Evolutionary conservation across 2,797 vertebrate species (phyloP).

Genomic region (Notolepis coatsorum): DNA sequence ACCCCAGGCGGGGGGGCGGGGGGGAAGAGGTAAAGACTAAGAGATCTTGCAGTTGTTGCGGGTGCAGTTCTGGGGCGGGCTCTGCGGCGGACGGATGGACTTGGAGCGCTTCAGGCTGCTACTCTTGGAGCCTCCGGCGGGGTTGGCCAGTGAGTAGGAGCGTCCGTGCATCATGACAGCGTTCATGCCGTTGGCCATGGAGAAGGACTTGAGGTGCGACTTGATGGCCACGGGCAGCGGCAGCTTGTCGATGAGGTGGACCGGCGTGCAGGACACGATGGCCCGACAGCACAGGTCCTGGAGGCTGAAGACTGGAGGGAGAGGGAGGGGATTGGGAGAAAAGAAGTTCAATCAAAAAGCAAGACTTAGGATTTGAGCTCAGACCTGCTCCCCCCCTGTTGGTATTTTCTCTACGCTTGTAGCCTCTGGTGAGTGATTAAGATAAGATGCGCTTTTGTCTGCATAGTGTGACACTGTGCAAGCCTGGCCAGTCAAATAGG

Average conservation of each 20-base stretch:
- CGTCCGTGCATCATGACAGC: slow-evolving; percentile 99
- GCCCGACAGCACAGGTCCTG: slow-evolving; percentile 97
- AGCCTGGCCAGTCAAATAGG: too few relatives aligned
- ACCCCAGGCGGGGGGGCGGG: background rate
- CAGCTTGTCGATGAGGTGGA: slow-evolving; percentile 96
- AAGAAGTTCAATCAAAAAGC: background rate
- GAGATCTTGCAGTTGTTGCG: slow-evolving; percentile 97
- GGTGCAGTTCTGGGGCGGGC: slow-evolving; percentile 95
- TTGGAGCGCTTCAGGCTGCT: slow-evolving; percentile 97
- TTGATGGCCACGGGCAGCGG: slow-evolving; percentile 96
- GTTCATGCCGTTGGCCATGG: slow-evolving; percentile 98
- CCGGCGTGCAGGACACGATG: slow-evolving; percentile 95
- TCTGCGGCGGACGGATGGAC: slow-evolving; percentile 93
- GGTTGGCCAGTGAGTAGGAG: slow-evolving; percentile 89
- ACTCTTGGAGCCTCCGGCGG: slow-evolving; percentile 87
- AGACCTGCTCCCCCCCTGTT: too few relatives aligned
- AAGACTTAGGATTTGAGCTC: background rate
- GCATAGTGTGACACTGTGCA: too few relatives aligned
- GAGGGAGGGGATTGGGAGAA: background rate
- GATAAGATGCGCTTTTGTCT: too few relatives aligned
- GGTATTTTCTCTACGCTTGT: too few relatives aligned
- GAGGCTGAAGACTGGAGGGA: slow-evolving; percentile 89
- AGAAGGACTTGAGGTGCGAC: slow-evolving; percentile 97
- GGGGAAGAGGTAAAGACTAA: slow-evolving; percentile 74
- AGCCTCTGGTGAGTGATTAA: too few relatives aligned